Evolutionary conservation across 2,797 vertebrate genomes (phyloP).

Genomic region (Melanotaenia maccullochi): DNA sequence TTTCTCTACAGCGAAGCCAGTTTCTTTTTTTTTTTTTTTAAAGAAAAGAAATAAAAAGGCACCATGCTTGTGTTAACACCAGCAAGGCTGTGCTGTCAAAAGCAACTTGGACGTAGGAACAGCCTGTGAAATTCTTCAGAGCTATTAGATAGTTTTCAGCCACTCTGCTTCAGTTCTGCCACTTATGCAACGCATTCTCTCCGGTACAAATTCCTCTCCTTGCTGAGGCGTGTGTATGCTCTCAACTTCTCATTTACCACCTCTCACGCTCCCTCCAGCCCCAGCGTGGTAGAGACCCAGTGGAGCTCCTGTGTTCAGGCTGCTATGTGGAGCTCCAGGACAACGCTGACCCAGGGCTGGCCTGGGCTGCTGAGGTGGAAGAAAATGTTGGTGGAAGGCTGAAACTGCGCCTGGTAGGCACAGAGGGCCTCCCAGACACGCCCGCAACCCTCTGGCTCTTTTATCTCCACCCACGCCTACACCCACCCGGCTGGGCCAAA

Average conservation of each 20-base stretch:
- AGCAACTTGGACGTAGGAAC: conserved; percentile 34
- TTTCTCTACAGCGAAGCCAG: conserved; percentile 12
- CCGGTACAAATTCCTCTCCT: conserved; percentile 54
- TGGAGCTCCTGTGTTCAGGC: conserved; percentile 91
- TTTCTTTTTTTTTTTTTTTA: not conserved
- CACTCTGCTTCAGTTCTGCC: conserved; percentile 45
- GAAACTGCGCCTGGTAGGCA: conserved; percentile 88
- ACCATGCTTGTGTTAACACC: conserved; percentile 44
- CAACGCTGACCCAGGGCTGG: conserved; percentile 78
- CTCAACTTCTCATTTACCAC: conserved; percentile 25
- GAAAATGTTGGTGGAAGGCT: conserved; percentile 94
- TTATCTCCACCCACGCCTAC: conserved; percentile 94
- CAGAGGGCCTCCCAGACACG: conserved; percentile 84
- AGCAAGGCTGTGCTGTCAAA: conserved; percentile 27
- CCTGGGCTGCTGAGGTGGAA: conserved; percentile 91
- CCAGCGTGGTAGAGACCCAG: conserved; percentile 90
- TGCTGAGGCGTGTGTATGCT: conserved; percentile 38
- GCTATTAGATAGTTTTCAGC: conserved; percentile 49
- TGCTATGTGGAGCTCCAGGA: conserved; percentile 92
- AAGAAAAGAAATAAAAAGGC: not conserved
- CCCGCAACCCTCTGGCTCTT: conserved; percentile 90
- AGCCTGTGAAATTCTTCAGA: conserved; percentile 59
- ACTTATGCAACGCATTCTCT: conserved; percentile 56
- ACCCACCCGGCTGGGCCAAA: conserved; percentile 93
- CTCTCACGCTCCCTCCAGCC: conserved; percentile 77